These are phyloP conservation scores for Thripadectes ignobilis DNA, from an alignment of 2,797 vertebrate species.

Conservation along the genomic window DNA sequence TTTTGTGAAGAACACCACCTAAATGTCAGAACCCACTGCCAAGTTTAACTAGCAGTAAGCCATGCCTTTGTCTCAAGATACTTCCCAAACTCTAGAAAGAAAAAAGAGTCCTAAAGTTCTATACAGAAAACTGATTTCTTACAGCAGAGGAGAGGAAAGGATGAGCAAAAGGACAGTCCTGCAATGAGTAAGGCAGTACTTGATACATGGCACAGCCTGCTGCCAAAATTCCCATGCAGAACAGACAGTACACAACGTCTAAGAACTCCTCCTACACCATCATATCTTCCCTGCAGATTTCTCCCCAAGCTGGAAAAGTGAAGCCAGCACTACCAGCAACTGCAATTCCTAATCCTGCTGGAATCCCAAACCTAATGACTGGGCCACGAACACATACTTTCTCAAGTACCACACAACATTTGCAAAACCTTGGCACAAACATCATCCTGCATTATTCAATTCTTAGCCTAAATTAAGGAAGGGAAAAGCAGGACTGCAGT, in stretches of 20 bases:
- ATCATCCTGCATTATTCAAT: background rate
- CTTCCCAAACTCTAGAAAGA: background rate
- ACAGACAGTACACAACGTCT: conserved; percentile 48
- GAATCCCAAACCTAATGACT: background rate
- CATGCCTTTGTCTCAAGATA: background rate
- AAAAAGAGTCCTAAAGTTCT: background rate
- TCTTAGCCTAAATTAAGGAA: background rate
- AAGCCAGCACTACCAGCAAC: background rate
- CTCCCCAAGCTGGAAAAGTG: background rate
- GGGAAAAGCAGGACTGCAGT: background rate
- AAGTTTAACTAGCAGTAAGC: background rate
- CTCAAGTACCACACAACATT: background rate
- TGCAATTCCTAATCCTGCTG: background rate
- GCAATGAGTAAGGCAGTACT: conserved; percentile 4
- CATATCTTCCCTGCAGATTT: background rate
- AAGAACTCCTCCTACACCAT: conserved; percentile 52
- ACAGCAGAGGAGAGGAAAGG: background rate
- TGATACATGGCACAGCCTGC: background rate
- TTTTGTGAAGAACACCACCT: background rate
- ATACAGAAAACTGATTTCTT: background rate
- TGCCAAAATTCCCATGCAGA: conserved; percentile 55
- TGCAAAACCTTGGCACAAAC: background rate
- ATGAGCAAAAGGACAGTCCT: background rate
- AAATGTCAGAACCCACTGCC: background rate
- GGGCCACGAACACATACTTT: background rate